Evolutionary conservation across 2,113 vertebrate species (phyloP), one percentile per base, ranked within the genome.

Genomic region (Turdus rufiventris): DNA sequence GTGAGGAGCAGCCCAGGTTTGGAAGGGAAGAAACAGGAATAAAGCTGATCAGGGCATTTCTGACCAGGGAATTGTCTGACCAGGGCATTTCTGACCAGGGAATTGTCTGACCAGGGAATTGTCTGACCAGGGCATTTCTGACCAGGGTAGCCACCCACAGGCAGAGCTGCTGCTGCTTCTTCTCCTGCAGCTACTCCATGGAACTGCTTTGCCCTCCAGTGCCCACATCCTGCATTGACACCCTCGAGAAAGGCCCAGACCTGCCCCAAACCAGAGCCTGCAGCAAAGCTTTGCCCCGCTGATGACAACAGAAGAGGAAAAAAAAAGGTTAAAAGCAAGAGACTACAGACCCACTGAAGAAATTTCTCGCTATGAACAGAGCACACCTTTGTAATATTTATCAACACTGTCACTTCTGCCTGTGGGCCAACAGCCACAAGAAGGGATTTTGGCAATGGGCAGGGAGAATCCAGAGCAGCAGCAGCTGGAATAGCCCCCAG

Each of bases 191-290:
- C 62, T 26, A 0, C 36, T 6, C 7, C 7, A 7, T 12, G 84
- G 84, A 72, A 1, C 74, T 4, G 62, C 82, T 88, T 90, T 88
- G 95, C 96, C 96, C 96, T 91, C 93, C 94, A 77, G 96, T 31
- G 96, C 74, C 91, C 75, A 13, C 24, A 29, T 0, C 9, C 82
- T 77, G 93, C 71, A 91, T 19, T 54, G 25, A 3, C 95, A 95
- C 6, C 79, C 38, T 7, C 0, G 13, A 6, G 9, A 29, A 23
- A 21, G 61, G 31, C 47, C 56, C 67, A 15, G 62, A 5, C 0
- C 75, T 18, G 14, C 43, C 42, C 40, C n/a, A 12, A 8, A 0
- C 51, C n/a, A 29, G 26, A 57, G 72, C 58, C 33, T 0, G 34
- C 82, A 51, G 71, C n/a, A 58, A 43, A 53, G 73, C 70, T 54